These are phyloP conservation scores for Erythrolamprus reginae DNA, from an alignment of 2,113 vertebrate genomes.

Conservation along the genomic window DNA sequence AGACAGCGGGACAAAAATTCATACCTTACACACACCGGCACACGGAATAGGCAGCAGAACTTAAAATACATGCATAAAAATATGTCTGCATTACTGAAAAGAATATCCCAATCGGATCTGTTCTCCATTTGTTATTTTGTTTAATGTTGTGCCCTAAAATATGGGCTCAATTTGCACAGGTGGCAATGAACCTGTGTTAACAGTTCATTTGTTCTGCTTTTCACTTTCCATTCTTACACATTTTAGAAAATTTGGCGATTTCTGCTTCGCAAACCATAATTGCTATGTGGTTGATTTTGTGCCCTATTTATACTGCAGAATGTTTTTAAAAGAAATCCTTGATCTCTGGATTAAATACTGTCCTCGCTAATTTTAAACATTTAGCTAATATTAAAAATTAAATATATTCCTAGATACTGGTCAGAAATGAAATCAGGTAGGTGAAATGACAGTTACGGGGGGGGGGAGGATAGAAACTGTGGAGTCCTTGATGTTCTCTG, in stretches of 20 bases:
- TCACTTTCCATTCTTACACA: neutral
- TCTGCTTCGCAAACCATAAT: neutral
- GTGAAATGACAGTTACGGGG: neutral
- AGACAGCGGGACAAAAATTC: neutral
- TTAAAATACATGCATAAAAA: neutral
- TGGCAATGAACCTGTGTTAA: neutral
- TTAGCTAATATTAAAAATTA: neutral
- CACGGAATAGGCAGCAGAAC: neutral
- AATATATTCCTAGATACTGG: neutral
- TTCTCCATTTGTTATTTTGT: rapidly evolving
- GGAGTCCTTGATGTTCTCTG: neutral
- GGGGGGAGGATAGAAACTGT: neutral
- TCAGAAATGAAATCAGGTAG: neutral
- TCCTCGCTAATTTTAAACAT: neutral
- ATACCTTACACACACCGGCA: neutral
- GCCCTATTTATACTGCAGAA: neutral
- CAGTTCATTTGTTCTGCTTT: rapidly evolving
- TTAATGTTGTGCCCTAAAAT: neutral
- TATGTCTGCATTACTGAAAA: neutral
- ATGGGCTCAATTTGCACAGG: neutral
- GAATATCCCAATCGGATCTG: neutral
- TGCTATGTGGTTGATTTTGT: neutral
- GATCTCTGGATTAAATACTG: neutral
- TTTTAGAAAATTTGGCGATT: slow-evolving; percentile 21
- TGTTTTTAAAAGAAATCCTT: neutral